Base-by-base conservation (phyloP, 2,797 vertebrate genomes). In the Scomberomorus guttatus region DNA sequence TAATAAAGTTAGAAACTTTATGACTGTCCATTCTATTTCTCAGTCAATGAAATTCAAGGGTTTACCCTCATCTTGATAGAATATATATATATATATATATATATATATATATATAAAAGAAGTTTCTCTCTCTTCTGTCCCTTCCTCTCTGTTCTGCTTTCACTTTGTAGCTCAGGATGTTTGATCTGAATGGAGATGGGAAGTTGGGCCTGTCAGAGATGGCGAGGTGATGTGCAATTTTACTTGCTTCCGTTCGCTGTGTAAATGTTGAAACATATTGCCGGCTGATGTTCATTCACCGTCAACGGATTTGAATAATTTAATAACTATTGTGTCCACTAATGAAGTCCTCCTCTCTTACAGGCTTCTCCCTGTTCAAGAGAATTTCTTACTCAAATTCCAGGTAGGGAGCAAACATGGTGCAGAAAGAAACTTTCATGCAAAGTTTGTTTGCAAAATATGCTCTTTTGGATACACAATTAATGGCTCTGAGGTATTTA, bases 151-250 rank as follows among this genome's bases (percentile, higher is more conserved):
- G 59, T 66, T 79, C 68, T 86, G 94, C 0, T 93, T 94, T 75
- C 90, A 94, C 88, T 96, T 96, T 91, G 87, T 93, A 7, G 97
- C 96, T 94, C 95, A 96, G 94, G 81, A 99, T 99, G 97, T 99
- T 99, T 65, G 98, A 99, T 94, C 93, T 97, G 93, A 99, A 99
- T 0, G 97, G 98, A 7, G 98, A 99, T 11, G 98, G 98, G 75
- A 99, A 99, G 89, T 83, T 99, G 90, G 97, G 98, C 61, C 96
- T 99, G 81, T 98, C 97, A 0, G 98, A 99, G 94, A 99, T 99
- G 98, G 98, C 98, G 56, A 97, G 98, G 98, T 98, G 84, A 80
- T 74, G 57, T 78, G 66, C 76, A 74, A 37, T 87, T 85, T 80
- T 20, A 69, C 73, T 74, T 0, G 20, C 71, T 54, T 80, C 76